A percentile compares a stretch with the other conserved stretches of the same genome.
Evolutionary conservation across 2,113 vertebrate species (phyloP).

Genomic region (Poeciliopsis prolifica): DNA sequence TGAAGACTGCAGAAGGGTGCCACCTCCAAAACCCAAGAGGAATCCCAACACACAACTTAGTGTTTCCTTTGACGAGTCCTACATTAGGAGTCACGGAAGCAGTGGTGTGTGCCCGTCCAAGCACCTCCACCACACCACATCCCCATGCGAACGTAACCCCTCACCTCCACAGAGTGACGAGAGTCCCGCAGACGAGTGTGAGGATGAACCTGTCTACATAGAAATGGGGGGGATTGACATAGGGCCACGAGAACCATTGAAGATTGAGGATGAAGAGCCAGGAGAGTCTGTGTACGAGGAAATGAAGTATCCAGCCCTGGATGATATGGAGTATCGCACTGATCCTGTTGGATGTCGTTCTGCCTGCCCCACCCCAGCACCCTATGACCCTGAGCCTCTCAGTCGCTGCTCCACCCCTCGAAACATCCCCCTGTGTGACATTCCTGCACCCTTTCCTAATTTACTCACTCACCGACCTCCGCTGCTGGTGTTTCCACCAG

Average conservation of each 20-base stretch:
- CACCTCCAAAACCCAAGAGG: constrained; percentile 96
- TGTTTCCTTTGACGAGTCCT: constrained; percentile 95
- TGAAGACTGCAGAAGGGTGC: constrained; percentile 96
- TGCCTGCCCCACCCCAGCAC: constrained; percentile 92
- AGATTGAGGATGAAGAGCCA: constrained; percentile 85
- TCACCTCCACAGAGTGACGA: constrained; percentile 83
- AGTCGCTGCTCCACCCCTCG: constrained; percentile 87
- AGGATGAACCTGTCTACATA: constrained; percentile 96
- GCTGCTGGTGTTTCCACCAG: constrained; percentile 94
- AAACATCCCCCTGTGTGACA: constrained; percentile 90
- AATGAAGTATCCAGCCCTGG: constrained; percentile 96
- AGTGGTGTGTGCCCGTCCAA: constrained; percentile 76
- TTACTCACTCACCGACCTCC: constrained; percentile 95
- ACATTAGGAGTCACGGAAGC: constrained; percentile 86
- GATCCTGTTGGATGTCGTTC: constrained; percentile 90
- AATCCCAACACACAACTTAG: constrained; percentile 98
- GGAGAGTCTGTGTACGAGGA: constrained; percentile 97
- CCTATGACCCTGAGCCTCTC: constrained; percentile 88
- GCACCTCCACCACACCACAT: constrained; percentile 57
- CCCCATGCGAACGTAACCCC: constrained; percentile 75
- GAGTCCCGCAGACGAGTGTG: constrained; percentile 83
- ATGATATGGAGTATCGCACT: constrained; percentile 86
- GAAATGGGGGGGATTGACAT: constrained; percentile 94
- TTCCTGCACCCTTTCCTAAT: constrained; percentile 97
- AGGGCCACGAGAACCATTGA: constrained; percentile 77